Evolutionary conservation across 2,888 invertebrate species (phyloP).

Genomic region (Ferdinandea cuprea): DNA sequence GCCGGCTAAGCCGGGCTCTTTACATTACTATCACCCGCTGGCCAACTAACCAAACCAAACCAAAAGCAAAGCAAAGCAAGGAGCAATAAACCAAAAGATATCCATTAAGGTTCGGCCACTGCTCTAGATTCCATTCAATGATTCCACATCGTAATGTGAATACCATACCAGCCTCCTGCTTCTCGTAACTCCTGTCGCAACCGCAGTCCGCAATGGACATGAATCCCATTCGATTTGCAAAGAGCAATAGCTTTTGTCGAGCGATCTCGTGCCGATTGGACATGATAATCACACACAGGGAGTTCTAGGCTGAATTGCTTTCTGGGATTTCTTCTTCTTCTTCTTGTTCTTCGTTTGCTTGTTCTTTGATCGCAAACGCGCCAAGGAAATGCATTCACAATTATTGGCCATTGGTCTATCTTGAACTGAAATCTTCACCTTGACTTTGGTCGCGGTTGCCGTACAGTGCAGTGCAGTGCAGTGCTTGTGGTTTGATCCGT

Average conservation of each 20-base stretch:
- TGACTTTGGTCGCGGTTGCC: conserved; percentile 55
- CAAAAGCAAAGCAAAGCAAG: conserved; percentile 29
- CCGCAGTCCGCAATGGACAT: conserved; percentile 39
- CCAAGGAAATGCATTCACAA: conserved; percentile 60
- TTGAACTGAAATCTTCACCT: conserved; percentile 66
- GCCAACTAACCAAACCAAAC: conserved; percentile 22
- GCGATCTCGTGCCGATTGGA: conserved; percentile 73
- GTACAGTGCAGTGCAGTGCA: background rate
- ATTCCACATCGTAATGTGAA: conserved; percentile 58
- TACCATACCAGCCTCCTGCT: conserved; percentile 12
- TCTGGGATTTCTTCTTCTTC: background rate
- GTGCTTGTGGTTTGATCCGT: no score
- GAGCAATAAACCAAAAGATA: conserved; percentile 73
- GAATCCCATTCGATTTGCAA: conserved; percentile 48
- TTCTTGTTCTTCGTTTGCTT: background rate
- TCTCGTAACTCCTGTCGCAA: conserved; percentile 1
- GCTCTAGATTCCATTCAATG: conserved; percentile 72
- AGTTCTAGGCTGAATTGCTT: conserved; percentile 31
- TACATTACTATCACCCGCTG: conserved; percentile 54
- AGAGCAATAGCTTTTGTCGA: conserved; percentile 68
- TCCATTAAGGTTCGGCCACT: conserved; percentile 71
- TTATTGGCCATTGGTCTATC: conserved; percentile 72
- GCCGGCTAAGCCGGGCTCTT: conserved; percentile 17
- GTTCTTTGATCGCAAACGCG: no score
- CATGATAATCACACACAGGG: conserved; percentile 68